A percentile compares a stretch with the other conserved stretches of the same genome.
Evolutionary conservation across 2,113 vertebrate species (phyloP).

Genomic region (Hymenochirus boettgeri): DNA sequence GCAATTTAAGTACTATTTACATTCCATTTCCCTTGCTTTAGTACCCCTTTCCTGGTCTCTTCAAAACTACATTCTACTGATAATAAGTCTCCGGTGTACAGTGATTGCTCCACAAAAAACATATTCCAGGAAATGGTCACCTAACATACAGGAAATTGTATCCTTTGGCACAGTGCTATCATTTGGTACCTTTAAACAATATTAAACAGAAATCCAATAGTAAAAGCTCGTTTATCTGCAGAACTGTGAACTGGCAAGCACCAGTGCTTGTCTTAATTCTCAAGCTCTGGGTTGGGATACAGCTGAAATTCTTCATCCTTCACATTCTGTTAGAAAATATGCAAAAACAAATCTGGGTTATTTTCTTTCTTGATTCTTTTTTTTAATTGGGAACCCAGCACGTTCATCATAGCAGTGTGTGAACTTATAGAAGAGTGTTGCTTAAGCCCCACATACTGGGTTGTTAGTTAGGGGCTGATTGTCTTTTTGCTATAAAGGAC

Average conservation of each 20-base stretch:
- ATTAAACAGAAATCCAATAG: slow-evolving; percentile 38
- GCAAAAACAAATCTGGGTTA: background rate
- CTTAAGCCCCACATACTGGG: no score
- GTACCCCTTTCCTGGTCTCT: slow-evolving; percentile 28
- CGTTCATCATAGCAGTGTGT: no score
- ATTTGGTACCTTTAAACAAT: slow-evolving; percentile 38
- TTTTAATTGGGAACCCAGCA: no score
- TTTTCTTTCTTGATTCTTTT: background rate
- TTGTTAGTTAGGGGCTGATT: no score
- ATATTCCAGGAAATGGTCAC: slow-evolving; percentile 41
- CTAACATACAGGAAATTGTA: slow-evolving; percentile 26
- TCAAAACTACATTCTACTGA: slow-evolving; percentile 31
- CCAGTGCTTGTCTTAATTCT: slow-evolving; percentile 18
- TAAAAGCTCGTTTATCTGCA: slow-evolving; percentile 39
- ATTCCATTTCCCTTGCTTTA: background rate
- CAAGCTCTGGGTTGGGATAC: background rate
- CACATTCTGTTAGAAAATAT: background rate
- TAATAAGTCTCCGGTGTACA: slow-evolving; percentile 34
- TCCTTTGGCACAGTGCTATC: slow-evolving; percentile 12
- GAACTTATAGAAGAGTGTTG: no score
- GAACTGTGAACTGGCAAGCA: slow-evolving; percentile 36
- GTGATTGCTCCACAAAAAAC: slow-evolving; percentile 22
- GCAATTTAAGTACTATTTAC: background rate
- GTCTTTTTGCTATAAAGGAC: no score
- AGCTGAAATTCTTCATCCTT: background rate